Base-by-base conservation (phyloP, 2,113 vertebrate genomes). In the Anarhynchus alexandrinus region DNA sequence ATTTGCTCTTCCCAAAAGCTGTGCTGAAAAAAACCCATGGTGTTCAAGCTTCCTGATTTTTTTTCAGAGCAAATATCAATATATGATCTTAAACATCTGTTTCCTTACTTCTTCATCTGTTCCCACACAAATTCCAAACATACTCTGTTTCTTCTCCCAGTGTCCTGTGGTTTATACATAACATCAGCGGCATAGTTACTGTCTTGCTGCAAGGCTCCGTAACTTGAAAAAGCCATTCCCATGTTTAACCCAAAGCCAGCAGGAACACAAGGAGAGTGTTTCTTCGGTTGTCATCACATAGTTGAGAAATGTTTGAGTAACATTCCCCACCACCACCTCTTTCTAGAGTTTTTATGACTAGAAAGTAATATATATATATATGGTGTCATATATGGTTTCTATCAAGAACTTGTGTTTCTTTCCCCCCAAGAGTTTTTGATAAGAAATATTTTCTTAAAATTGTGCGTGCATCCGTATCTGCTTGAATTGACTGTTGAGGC, bases 121-220 rank as follows among this genome's bases (percentile, higher is more conserved):
- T 97, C 95, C 94, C 96, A 96, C 94, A 95, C 95, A 93, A 95
- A 96, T 96, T 97, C 95, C 96, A 96, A 82, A 90, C 96, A 94
- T 96, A 90, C 69, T 94, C 95, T 82, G 66, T 69, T 97, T 90
- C 85, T 96, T 97, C 88, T 96, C 89, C 86, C 82, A 96, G 66
- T 89, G 90, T 94, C 93, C 91, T 93, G 94, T 96, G 87, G 83
- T 93, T 95, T 96, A 93, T 88, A 82, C 91, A 83, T 90, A 95
- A 94, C 92, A 96, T 92, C 78, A 72, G 43, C 94, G 87, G 81
- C 93, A 87, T 89, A 96, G 92, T 96, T 94, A 88, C 86, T 88
- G 93, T 94, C 93, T 89, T 94, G 88, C 94, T 96, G 67, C 84
- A 96, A 82, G 89, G 82, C 65, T 97, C 38, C 32, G 10, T 93